These are phyloP conservation scores for Thalassophryne amazonica DNA, from an alignment of 2,797 vertebrate genomes.

Conservation along the genomic window DNA sequence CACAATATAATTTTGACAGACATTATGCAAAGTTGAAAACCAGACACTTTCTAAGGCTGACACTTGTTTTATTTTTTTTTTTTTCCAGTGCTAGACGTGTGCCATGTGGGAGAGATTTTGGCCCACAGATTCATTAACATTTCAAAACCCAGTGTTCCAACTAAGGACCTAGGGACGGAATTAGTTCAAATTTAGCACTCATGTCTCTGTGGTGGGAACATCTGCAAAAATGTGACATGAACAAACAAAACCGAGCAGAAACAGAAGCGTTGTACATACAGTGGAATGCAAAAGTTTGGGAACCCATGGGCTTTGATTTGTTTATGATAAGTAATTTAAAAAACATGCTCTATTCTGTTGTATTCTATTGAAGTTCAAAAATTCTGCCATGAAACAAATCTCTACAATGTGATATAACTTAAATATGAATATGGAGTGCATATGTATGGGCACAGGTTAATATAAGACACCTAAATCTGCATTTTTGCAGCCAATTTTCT, in stretches of 20 bases:
- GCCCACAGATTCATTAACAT: slow-evolving; percentile 71
- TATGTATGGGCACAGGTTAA: too few relatives aligned
- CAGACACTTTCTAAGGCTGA: slow-evolving; percentile 45
- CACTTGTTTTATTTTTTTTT: slow-evolving; percentile 52
- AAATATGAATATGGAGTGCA: too few relatives aligned
- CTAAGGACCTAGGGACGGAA: slow-evolving; percentile 53
- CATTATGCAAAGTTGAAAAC: neutral
- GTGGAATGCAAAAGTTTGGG: slow-evolving; percentile 7
- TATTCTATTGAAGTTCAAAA: too few relatives aligned
- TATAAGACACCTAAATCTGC: too few relatives aligned
- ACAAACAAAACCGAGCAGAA: slow-evolving; percentile 54
- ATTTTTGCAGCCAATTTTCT: too few relatives aligned
- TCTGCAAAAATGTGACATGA: slow-evolving; percentile 59
- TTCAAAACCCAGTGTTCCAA: slow-evolving; percentile 69
- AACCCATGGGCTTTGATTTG: too few relatives aligned
- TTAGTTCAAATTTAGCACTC: slow-evolving; percentile 61
- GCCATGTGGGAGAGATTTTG: slow-evolving; percentile 59
- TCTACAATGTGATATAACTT: too few relatives aligned
- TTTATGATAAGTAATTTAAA: too few relatives aligned
- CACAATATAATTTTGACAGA: slow-evolving; percentile 10
- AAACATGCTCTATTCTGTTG: too few relatives aligned
- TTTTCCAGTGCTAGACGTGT: slow-evolving; percentile 49
- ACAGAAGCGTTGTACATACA: slow-evolving; percentile 40
- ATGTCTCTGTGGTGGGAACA: slow-evolving; percentile 59
- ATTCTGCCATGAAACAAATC: too few relatives aligned